Base-by-base conservation (phyloP, 1,140 invertebrate species). In the Zaprionus taronus region DNA sequence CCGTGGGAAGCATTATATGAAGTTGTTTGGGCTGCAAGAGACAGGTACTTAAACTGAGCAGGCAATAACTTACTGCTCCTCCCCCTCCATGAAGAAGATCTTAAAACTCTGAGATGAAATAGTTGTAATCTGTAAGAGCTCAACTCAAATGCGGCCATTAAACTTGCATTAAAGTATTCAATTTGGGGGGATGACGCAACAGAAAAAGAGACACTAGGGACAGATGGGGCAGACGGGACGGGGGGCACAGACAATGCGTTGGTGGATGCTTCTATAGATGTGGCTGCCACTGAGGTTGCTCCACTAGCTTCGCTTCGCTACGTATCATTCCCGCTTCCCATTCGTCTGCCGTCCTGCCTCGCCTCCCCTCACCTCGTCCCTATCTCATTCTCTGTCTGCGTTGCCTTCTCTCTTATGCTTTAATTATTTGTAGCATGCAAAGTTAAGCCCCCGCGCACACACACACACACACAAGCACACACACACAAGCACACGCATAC, bases 141-240 rank as follows among this genome's bases (percentile, higher is more conserved):
- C 34, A 67, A 72, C 76, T 77, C 68, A 79, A 77, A 63, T 47
- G 41, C 41, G 41, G 41, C 80, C 83, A 86, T 86, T 87, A 86
- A 86, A 86, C 87, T 86, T 86, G 80, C 83, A 87, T 86, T 87
- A 80, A 87, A 87, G 87, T 86, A 87, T 86, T 86, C 83, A 86
- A 87, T 86, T 86, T 47, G 41, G 80, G 55, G 63, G 68, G 64
- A 44, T 57, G 26, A 57, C 36, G 47, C 47, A 24, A 58, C 53
- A 47, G 22, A 34, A 38, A 51, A 56, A 26, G 41, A 55, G 47
- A 78, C 47, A 71, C 60, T 26, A 28, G 67, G 44, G 14, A 64
- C 49, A 36, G 20, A 49, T 7, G 15, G 17, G n/a, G 28, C 15
- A 24, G 6, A 53, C 1, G 51, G 55, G 34, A 65, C 26, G 22